Evolutionary conservation across 1,140 invertebrate species (phyloP), one percentile per base, ranked within the genome.

Genomic region (Acromyrmex heyeri): DNA sequence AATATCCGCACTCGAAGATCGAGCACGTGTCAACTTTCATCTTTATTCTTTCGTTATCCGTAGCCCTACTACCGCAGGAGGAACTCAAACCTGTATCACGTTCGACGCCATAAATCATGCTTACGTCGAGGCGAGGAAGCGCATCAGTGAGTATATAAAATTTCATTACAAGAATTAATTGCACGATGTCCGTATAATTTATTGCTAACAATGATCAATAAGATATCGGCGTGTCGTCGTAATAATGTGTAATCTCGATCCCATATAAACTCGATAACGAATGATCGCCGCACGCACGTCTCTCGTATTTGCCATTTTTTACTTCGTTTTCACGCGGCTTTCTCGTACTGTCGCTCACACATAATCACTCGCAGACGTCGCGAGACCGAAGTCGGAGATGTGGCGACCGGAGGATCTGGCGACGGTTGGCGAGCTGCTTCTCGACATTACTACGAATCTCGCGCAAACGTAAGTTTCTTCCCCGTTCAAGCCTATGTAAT

Each of bases 41-140:
- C n/a, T 24, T 90, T 77, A 7, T 88, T 91, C 69, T 85, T 89
- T 93, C 93, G 92, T 94, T 94, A 95, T 91, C 97, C 96, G 57
- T 95, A 97, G 97, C 77, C 95, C 96, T 62, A 96, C 96, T 62
- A 96, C 97, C 27, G 75, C 91, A 78, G 96, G 96, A 87, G 97
- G 97, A 59, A 96, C 97, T 69, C 97, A 97, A 86, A 97, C 97
- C 30, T 99, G 98, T 94, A 98, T 99, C 92, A 98, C 98, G 16
- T 99, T 98, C 93, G 98, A 98, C 90, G 98, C 98, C 50, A 96
- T 99, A 72, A 98, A 99, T 95, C 97, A 97, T 85, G 98, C 98
- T 53, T 98, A 98, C 95, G 94, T 97, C 73, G 97, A 98, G 93
- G 98, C 98, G 18, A 96, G 98, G 89, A 98, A 98, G 94, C 97